Base-by-base conservation (phyloP, 2,797 vertebrate species). In the Neomorphus geoffroyi region DNA sequence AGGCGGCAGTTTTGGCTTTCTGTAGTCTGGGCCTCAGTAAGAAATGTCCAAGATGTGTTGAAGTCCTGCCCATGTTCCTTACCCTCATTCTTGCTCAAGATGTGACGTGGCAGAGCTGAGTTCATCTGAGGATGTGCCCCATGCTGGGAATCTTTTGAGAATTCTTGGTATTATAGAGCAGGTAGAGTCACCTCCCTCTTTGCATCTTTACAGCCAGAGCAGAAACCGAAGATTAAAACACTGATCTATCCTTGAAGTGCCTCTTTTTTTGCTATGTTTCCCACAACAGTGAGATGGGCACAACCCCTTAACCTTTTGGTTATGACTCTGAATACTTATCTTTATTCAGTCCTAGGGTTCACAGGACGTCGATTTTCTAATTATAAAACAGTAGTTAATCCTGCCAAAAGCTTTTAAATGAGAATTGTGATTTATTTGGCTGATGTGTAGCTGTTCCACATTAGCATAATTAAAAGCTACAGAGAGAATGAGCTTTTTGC, bases 351-450 rank as follows among this genome's bases (percentile, higher is more conserved):
- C 41, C 85, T 62, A 80, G 30, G 69, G 83, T 92, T 94, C 92
- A 95, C 77, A 87, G 80, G 65, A 97, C 95, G 96, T 98, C 94
- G 75, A 97, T 98, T 94, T 97, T 97, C 95, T 97, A 97, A 97
- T 97, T 98, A 97, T 94, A 96, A 97, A 97, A 80, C 80, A 94
- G 94, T 96, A 97, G 96, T 96, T 98, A 97, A 96, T 97, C 92
- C 93, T 86, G 85, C 88, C 93, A 96, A 97, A 96, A 95, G 94
- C 93, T 96, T 96, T 97, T 95, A 97, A 97, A 95, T 96, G 93
- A 95, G 94, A 97, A 86, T 86, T 96, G 93, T 97, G 96, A 97
- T 97, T 98, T 97, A 97, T 97, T 96, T 97, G 95, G 77, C 91
- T 92, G 80, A 80, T 4, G 1, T 66, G 84, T 69, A 88, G 88